Conservation (phyloP, 1,140 invertebrate genomes). For the Cyphomyrmex costatus region DNA sequence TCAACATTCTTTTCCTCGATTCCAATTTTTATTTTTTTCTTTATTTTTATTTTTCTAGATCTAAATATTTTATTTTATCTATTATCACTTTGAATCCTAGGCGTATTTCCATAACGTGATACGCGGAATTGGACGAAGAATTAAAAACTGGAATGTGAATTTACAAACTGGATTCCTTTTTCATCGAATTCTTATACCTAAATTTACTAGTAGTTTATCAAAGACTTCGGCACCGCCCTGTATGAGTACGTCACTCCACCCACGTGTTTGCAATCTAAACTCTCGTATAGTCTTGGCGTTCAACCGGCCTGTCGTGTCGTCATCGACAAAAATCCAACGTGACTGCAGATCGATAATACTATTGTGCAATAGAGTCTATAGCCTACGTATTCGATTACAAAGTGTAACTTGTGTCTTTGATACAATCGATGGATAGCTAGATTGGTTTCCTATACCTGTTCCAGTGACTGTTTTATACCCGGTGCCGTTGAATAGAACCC, state of each 20-base stretch:
- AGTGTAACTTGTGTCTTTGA: slow-evolving; percentile 40
- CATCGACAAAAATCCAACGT: slow-evolving; percentile 60
- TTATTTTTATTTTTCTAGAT: not conserved
- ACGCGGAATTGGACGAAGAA: not conserved
- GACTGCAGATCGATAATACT: slow-evolving; percentile 53
- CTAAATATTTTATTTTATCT: not conserved
- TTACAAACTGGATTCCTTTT: not conserved
- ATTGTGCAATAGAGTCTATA: slow-evolving; percentile 48
- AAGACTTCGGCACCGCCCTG: not conserved
- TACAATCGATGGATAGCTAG: slow-evolving; percentile 27
- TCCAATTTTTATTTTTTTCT: not conserved
- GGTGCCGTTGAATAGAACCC: not conserved
- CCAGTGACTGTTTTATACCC: slow-evolving; percentile 19
- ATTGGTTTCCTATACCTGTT: slow-evolving; percentile 14
- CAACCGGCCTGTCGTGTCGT: slow-evolving; percentile 29
- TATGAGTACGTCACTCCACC: slow-evolving; percentile 39
- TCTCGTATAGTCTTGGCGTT: slow-evolving; percentile 22
- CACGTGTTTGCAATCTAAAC: slow-evolving; percentile 52
- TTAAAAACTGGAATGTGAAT: not conserved
- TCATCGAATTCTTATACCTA: not conserved
- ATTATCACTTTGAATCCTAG: not conserved
- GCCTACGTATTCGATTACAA: slow-evolving; percentile 46
- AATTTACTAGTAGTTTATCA: not conserved
- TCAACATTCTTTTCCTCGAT: not conserved
- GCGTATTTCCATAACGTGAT: not conserved